Evolutionary conservation across 1,140 invertebrate species (phyloP).

Genomic region (Brachionus paranguensis): DNA sequence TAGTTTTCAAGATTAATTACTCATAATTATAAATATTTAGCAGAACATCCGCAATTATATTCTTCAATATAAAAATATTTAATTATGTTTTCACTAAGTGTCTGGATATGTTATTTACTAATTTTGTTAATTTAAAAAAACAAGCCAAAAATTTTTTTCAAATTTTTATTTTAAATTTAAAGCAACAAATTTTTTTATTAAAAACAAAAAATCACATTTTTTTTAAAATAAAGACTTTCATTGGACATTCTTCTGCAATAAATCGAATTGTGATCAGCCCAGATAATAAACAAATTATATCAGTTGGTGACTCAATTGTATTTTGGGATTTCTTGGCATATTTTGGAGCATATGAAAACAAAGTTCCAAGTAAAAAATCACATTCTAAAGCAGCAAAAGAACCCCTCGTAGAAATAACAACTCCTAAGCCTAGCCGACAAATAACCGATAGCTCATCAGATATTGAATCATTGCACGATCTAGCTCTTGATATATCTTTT

Average conservation of each 20-base stretch:
- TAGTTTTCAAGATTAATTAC: background rate
- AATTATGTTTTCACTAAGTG: no score
- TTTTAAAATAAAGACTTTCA: constrained; percentile 48
- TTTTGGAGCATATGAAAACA: background rate
- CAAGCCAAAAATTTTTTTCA: no score
- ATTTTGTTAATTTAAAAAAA: no score
- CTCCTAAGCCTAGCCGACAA: background rate
- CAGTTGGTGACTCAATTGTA: constrained; percentile 53
- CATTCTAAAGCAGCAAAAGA: background rate
- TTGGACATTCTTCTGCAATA: constrained; percentile 52
- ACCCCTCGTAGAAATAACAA: background rate
- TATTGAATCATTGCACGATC: background rate
- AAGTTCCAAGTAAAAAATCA: background rate
- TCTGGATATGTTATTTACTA: no score
- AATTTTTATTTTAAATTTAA: no score
- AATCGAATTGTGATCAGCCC: constrained; percentile 49
- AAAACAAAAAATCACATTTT: no score
- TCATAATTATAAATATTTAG: no score
- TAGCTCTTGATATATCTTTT: background rate
- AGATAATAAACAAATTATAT: constrained; percentile 47
- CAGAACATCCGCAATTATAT: no score
- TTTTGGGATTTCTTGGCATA: constrained; percentile 52
- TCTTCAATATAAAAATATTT: no score
- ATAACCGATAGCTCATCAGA: background rate
- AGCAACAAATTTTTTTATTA: no score